Base-by-base conservation (phyloP, 1,140 invertebrate species). In the Cherax quadricarinatus region DNA sequence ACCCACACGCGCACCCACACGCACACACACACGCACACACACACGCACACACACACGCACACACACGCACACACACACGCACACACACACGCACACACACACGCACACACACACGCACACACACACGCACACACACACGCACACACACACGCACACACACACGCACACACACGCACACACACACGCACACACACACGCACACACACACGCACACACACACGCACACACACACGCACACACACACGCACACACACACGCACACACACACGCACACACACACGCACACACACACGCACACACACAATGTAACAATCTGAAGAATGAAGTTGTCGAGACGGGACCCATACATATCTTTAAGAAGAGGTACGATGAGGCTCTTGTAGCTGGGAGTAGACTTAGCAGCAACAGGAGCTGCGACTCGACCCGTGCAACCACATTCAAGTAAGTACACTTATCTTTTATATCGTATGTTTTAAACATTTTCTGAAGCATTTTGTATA, bases 121-220 rank as follows among this genome's bases (percentile, higher is more conserved):
- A 80, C 79, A 80, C n/a, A 80, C 79, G 2, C 30, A 41, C 30
- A 41, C 30, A 41, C 30, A 41, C 0, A 41, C 57, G 12, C 57
- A 60, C 57, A 80, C 79, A 80, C 14, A 80, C 79, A 80, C 79
- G 48, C 14, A 80, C 79, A 80, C 14, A 80, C 79, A 80, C n/a
- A 80, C 79, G 2, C 30, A 41, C 30, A 41, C 30, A 41, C 30
- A 41, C 0, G 12, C 57, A 60, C 57, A 80, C 79, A 80, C 14
- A 80, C 79, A 80, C 79, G 48, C 14, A 80, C 79, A 80, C 14
- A 80, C 79, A 80, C n/a, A 80, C 79, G 2, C 30, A 41, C 30
- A 41, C 30, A 41, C 30, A 41, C 0, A 41, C 57, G 12, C 57
- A 60, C 57, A 80, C 79, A 80, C 14, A 80, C 79, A 80, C 79